Percentiles rank a stretch among this genome's conserved stretches.
Evolutionary conservation across 1,140 invertebrate genomes (phyloP).

Genomic region (Trichoplusia ni): DNA sequence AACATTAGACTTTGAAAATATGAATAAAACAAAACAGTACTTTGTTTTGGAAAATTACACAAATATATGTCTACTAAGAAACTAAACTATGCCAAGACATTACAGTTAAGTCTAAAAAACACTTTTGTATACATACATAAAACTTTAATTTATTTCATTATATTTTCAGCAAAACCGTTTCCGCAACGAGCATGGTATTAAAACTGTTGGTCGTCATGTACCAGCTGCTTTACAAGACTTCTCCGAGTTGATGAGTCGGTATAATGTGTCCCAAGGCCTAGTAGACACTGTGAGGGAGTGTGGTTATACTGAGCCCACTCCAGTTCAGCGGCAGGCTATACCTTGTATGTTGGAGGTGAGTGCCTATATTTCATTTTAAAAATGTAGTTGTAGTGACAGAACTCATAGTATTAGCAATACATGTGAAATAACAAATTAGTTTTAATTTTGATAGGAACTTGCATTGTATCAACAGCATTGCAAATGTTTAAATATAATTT

Average conservation of each 20-base stretch:
- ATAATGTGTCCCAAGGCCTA: slow-evolving; percentile 84
- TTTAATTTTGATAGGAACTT: no score
- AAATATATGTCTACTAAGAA: no score
- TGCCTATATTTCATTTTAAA: neutral
- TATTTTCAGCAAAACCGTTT: slow-evolving; percentile 86
- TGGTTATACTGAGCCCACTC: slow-evolving; percentile 92
- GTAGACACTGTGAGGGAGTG: slow-evolving; percentile 88
- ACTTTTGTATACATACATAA: no score
- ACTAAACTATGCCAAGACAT: no score
- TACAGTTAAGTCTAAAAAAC: no score
- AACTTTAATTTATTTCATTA: neutral
- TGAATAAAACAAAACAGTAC: no score
- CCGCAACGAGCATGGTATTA: slow-evolving; percentile 89
- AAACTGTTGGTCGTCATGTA: slow-evolving; percentile 88
- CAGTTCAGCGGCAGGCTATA: slow-evolving; percentile 97
- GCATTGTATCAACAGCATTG: no score
- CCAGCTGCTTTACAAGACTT: slow-evolving; percentile 89
- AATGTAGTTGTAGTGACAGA: neutral
- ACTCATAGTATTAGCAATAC: no score
- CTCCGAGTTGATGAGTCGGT: slow-evolving; percentile 83
- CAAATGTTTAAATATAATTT: neutral
- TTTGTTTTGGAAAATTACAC: no score
- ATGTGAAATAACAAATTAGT: no score
- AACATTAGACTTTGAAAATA: no score
- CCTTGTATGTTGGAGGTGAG: slow-evolving; percentile 91